Evolutionary conservation across 2,797 vertebrate species (phyloP), one percentile per base, ranked within the genome.

Genomic region (Muscicapa striata): DNA sequence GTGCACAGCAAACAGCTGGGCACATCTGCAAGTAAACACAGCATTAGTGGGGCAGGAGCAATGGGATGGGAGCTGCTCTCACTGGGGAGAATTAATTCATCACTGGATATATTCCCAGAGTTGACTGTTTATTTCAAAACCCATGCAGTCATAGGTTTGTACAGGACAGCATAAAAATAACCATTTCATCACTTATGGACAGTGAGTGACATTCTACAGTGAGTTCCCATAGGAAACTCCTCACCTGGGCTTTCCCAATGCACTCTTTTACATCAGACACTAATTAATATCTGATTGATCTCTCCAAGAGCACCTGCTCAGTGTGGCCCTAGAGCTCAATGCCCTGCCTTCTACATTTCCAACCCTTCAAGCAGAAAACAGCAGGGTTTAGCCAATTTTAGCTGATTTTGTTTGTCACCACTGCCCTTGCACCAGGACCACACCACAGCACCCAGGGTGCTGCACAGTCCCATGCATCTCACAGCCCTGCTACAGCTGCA

Each of bases 201-300:
- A 40, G 30, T 2, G 48, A 89, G 59, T 66, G 58, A 45, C 57
- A 79, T n/a, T 18, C 57, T 51, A 6, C 49, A 48, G 12, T 8
- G 49, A 68, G 64, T 73, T 85, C 43, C 67, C 46, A 6, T 0
- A 3, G 36, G 49, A 43, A 93, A 86, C 22, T 58, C 12, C 1
- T n/a, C 46, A 30, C 46, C 72, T 40, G 78, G 72, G 45, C 72
- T 89, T 87, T 87, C 66, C 87, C 61, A 80, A 4, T 21, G 67
- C 1, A 24, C 15, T 57, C 63, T 63, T 89, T 74, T 54, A 54
- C 22, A 43, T 93, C 52, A 93, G 48, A 23, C n/a, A 36, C 38
- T 80, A 89, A 90, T 93, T 79, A 94, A 77, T 67, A 58, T 38
- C 73, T 91, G 90, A 95, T 23, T 87, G 84, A 78, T 77, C 63